Base-by-base conservation (phyloP, 2,113 vertebrate genomes). In the Apodemus speciosus region DNA sequence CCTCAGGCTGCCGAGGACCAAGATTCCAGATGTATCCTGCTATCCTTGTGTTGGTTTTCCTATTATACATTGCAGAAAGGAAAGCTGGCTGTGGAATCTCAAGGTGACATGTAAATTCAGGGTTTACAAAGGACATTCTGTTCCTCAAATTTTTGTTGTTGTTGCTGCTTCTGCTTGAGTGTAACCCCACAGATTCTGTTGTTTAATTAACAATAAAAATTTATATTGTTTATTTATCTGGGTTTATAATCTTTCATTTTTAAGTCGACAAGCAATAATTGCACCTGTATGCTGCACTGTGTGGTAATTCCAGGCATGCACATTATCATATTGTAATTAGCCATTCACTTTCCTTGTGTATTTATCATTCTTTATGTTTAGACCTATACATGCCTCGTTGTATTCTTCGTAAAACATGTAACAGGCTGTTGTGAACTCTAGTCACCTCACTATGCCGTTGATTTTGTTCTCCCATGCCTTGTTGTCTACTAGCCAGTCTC, bases 101-200 rank as follows among this genome's bases (percentile, higher is more conserved):
- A 9, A 30, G n/a, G 21, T 51, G 49, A 49, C 32, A 9, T 88
- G 35, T 43, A 95, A 85, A 53, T 68, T 88, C 60, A 93, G 18
- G 32, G 13, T 89, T 93, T 94, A 69, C 21, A 20, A 69, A 89
- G 53, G 30, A 40, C 38, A 92, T 79, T 89, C 40, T 86, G 51
- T 35, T 25, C 23, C 83, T 8, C 14, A 73, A 30, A 23, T 46
- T 79, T 68, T 91, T 89, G 15, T 64, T 95, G 75, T 9, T 80
- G 32, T 15, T 77, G 32, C 15, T 77, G 53, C 27, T 90, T 15
- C 27, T 30, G 14, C 30, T 80, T 89, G 86, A 66, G 62, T 72
- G 53, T 13, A 77, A 46, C 21, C 27, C 27, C 86, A n/a, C 56
- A 60, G 21, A 86, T 40, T 60, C 8, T 46, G 35, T 21, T 88